Base-by-base conservation (phyloP, 2,797 vertebrate genomes). In the Epinephelus awoara region DNA sequence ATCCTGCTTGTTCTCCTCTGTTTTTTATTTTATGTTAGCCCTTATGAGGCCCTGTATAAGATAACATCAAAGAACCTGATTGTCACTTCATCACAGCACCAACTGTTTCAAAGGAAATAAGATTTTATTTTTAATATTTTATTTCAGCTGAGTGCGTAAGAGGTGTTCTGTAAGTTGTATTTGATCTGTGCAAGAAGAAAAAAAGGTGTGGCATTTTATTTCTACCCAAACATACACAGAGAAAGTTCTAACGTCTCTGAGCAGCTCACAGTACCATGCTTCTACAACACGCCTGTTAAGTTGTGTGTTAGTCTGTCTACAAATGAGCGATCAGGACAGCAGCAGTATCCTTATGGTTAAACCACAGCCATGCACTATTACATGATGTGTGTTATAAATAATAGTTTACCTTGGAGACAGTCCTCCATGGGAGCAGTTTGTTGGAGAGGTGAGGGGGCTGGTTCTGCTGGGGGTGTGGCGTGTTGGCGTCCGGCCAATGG, bases 341-440 rank as follows among this genome's bases (percentile, higher is more conserved):
- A 49, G 70, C 23, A 52, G 27, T 11, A 34, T 56, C 56, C 0
- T 2, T n/a, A 3, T 7, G 8, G 3, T 55, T 56, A 49, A 67
- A 69, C 23, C 52, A 59, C 17, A 57, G 67, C 40, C 71, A 44
- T 75, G 82, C 87, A 34, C 18, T 19, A 47, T 42, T 50, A 67
- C n/a, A 46, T 27, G 2, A 46, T 18, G 10, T 0, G 40, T 52
- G 54, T n/a, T 2, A 21, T 18, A 1, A 2, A 17, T 1, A 5
- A 21, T 23, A 5, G 0, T 75, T 18, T 98, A 99, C 98, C 98
- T 99, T 72, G 98, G 98, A 79, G 98, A 99, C 47, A 99, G 94
- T 64, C 98, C 98, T 34, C 97, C 97, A 4, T 99, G 98, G 85
- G 98, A 99, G 80, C 98, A 99, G 94, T 99, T 99, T 68, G 98